Percentiles rank a stretch among this genome's conserved stretches.
phyloP scores from a whole-genome alignment of 2,888 invertebrate species.

The Erebia palarica region DNA sequence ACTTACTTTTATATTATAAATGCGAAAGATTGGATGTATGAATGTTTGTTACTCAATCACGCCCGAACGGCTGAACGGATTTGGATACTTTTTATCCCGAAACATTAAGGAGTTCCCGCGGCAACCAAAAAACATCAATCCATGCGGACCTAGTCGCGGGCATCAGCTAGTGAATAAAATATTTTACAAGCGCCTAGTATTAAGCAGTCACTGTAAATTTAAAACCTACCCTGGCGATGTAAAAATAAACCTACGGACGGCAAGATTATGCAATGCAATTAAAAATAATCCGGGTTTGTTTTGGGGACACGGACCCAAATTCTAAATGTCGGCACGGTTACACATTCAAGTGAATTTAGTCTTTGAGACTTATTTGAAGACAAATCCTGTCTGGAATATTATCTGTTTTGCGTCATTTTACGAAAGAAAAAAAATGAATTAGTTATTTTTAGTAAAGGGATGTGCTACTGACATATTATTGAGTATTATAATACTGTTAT shows the following conservation, averaged over 20 bases:
- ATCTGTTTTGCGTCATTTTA: background rate
- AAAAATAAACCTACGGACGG: slow-evolving; percentile 8
- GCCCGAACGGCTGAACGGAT: no score
- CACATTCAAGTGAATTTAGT: background rate
- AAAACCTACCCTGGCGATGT: slow-evolving; percentile 1
- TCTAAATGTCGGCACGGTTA: slow-evolving; percentile 4
- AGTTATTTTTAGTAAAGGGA: background rate
- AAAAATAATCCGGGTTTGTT: slow-evolving; percentile 13
- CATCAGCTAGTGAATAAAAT: no score
- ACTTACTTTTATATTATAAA: no score
- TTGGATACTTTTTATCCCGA: no score
- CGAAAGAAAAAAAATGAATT: background rate
- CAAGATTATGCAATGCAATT: slow-evolving; percentile 10
- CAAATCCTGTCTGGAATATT: background rate
- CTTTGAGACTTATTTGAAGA: background rate
- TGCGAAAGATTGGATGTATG: no score
- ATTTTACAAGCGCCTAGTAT: background rate
- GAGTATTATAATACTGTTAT: no score
- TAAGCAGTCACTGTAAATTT: slow-evolving; percentile 6
- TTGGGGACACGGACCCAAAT: slow-evolving; percentile 12
- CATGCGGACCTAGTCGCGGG: no score
- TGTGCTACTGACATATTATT: background rate
- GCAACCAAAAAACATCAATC: no score
- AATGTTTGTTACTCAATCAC: no score
- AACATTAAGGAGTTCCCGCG: no score